Conservation (phyloP, 2,113 vertebrate genomes). For the Chiloscyllium plagiosum region DNA sequence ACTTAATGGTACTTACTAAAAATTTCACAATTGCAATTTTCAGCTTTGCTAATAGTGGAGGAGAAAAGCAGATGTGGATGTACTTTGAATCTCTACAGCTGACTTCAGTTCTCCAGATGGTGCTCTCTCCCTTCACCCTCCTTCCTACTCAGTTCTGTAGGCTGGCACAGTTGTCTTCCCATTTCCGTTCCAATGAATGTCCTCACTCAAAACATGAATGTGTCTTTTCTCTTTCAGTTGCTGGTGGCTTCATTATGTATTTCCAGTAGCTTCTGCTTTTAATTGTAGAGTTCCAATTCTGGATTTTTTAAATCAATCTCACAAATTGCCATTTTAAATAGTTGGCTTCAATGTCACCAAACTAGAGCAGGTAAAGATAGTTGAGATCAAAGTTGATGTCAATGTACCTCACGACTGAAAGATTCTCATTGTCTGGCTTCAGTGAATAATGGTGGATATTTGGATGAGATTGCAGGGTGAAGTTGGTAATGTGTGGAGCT, state of each 20-base stretch:
- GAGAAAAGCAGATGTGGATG: not conserved
- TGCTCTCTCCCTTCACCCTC: no score
- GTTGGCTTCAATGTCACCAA: not conserved
- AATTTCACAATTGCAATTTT: not conserved
- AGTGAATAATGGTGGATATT: not conserved
- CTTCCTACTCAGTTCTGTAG: not conserved
- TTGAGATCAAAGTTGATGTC: not conserved
- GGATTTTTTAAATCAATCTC: not conserved
- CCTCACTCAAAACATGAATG: not conserved
- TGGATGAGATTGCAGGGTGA: not conserved
- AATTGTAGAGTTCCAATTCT: not conserved
- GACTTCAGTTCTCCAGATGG: not conserved
- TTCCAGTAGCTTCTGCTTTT: not conserved
- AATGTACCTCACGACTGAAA: not conserved
- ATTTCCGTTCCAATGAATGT: not conserved
- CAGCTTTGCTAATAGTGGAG: not conserved
- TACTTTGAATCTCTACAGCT: not conserved
- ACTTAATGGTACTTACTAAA: not conserved
- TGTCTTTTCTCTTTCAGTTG: not conserved
- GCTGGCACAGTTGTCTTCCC: not conserved
- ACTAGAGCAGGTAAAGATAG: not conserved
- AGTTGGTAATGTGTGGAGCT: not conserved
- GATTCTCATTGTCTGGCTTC: not conserved
- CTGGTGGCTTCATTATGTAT: no score
- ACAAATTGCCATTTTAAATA: not conserved